Evolutionary conservation across 53 echinoderm and acorn worm genomes (phyloP).

Genomic region (Astropecten irregularis): DNA sequence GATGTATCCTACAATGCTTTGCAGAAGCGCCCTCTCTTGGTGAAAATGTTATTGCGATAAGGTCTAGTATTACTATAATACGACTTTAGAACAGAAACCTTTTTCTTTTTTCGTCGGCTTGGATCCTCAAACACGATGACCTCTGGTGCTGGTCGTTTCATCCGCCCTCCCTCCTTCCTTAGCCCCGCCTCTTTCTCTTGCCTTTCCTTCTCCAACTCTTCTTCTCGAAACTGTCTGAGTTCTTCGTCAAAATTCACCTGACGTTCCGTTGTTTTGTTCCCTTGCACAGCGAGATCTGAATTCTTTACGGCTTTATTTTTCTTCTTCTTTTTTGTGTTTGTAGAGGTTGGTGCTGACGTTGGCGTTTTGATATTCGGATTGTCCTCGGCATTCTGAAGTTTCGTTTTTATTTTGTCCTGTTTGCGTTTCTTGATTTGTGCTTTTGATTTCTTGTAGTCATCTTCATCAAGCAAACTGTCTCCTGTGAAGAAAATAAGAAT

Average conservation of each 20-base stretch:
- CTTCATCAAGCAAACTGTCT: constrained; percentile 60
- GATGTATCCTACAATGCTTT: no score
- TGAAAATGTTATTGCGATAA: no score
- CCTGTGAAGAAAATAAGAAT: constrained; percentile 6
- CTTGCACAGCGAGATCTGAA: no score
- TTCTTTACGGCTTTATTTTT: not conserved
- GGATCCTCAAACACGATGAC: constrained; percentile 82
- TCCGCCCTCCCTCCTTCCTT: constrained; percentile 5
- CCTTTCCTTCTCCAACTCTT: constrained; percentile 15
- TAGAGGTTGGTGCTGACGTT: not conserved
- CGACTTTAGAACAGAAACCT: no score
- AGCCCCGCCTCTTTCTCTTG: not conserved
- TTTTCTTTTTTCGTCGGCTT: constrained; percentile 69
- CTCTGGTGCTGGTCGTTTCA: constrained; percentile 44
- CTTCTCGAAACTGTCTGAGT: constrained; percentile 17
- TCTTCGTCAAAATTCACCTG: constrained; percentile 45
- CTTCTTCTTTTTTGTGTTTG: constrained; percentile 61
- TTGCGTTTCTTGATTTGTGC: constrained; percentile 17
- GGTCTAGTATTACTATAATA: no score
- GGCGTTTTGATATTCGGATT: no score
- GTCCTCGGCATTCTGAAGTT: not conserved
- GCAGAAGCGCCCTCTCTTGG: no score
- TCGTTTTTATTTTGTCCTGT: constrained; percentile 27
- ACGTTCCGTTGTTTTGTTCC: no score
- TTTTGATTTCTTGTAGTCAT: not conserved